Evolutionary conservation across 2,113 vertebrate genomes (phyloP), one percentile per base, ranked within the genome.

Genomic region (Nesospiza acunhae): DNA sequence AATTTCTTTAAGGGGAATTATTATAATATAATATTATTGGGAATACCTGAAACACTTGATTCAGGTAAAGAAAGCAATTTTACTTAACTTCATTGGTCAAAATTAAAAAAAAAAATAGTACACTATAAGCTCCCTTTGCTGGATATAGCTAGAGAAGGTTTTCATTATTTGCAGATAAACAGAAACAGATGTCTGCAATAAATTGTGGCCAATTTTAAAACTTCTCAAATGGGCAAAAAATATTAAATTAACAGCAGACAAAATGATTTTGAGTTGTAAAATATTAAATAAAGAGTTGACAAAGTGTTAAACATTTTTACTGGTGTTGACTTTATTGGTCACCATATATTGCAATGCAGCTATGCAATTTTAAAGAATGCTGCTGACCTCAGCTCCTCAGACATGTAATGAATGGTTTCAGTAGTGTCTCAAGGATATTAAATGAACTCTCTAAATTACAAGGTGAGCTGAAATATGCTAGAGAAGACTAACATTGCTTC

Each of bases 381-480:
- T 55, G 21, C 50, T 53, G 55, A 88, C 64, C 50, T 86, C 37
- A 50, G 31, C 50, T 86, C 13, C 50, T 92, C 66, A 83, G 75
- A 53, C 31, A 15, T 35, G 17, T 77, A 90, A 93, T 88, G 58
- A 77, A 90, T 77, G 17, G 17, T 93, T 93, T 95, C 42, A 73
- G 0, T 37, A 16, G 42, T 58, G 37, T 39, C 20, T 88, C 66
- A 82, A 86, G 39, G 20, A 73, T 68, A 74, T 67, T 37, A 89
- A 91, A 94, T 31, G 23, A 86, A 55, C n/a, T 23, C n/a, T 66
- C 26, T 94, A 92, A 91, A 92, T 77, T 90, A 90, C 58, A 90
- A 88, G 50, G 79, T 81, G 59, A 96, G 63, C 5, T 80, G 67
- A 90, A 88, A 77, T 53, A 60, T 42, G 23, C 39, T 67, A 52